These are phyloP conservation scores for Uloborus plumipes DNA, from an alignment of 2,888 invertebrate species.

Conservation along the genomic window DNA sequence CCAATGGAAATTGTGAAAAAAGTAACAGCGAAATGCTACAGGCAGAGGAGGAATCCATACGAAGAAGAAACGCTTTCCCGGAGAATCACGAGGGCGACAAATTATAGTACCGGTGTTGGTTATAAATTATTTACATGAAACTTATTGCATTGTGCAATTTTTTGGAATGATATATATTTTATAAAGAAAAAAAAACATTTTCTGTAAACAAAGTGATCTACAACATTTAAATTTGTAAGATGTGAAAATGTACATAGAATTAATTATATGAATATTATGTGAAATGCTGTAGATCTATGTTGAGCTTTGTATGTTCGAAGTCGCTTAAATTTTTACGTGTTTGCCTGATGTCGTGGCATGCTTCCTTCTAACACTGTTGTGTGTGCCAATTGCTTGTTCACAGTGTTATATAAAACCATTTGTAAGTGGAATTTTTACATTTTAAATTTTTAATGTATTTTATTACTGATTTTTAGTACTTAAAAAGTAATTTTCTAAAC, in stretches of 20 bases:
- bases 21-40: no score
- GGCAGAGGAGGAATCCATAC: no score
- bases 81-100: slow-evolving; percentile 23
- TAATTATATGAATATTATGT: slow-evolving; percentile 27
- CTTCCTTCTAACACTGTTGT: slow-evolving; percentile 38
- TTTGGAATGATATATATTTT: slow-evolving; percentile 57
- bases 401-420: slow-evolving; percentile 39
- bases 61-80: no score
- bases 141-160: slow-evolving; percentile 37
- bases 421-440: slow-evolving; percentile 52
- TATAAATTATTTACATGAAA: slow-evolving; percentile 37
- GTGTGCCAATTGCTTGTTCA: slow-evolving; percentile 47
- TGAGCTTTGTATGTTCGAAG: slow-evolving; percentile 32
- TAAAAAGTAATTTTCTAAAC: slow-evolving; percentile 45
- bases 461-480: slow-evolving; percentile 61
- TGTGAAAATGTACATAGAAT: slow-evolving; percentile 19
- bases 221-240: slow-evolving; percentile 18
- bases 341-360: slow-evolving; percentile 27
- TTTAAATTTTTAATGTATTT: slow-evolving; percentile 62
- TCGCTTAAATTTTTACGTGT: slow-evolving; percentile 31
- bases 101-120: slow-evolving; percentile 25
- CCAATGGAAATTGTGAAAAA: slow-evolving; percentile 8
- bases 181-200: slow-evolving; percentile 49
- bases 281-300: slow-evolving; percentile 37
- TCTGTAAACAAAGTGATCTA: slow-evolving; percentile 27